A percentile compares a stretch with the other conserved stretches of the same genome.
phyloP scores from a whole-genome alignment of 2,113 vertebrate species.

The Sinocyclocheilus maitianheensis region DNA sequence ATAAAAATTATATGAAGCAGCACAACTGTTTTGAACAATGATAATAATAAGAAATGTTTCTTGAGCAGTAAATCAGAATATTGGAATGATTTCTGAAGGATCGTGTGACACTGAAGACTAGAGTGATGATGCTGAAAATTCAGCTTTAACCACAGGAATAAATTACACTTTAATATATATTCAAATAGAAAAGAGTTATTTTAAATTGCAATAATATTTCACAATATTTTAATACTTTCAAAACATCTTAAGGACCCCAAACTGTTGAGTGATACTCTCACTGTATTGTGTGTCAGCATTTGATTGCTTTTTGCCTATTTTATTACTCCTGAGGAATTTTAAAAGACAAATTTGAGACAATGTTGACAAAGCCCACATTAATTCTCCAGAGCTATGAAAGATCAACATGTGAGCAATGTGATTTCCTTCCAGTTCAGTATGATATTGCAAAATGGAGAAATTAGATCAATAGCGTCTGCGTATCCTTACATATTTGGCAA shows the following conservation, averaged over 20 bases:
- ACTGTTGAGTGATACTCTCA: neutral
- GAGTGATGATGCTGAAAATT: too few species aligned
- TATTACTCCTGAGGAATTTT: neutral
- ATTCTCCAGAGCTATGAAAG: neutral
- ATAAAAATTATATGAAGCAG: too few species aligned
- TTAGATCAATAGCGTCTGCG: neutral
- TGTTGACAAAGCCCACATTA: neutral
- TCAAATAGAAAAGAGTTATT: too few species aligned
- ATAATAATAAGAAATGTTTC: too few species aligned
- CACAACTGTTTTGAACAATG: too few species aligned
- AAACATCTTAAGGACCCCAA: neutral
- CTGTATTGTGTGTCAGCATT: neutral
- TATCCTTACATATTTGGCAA: neutral
- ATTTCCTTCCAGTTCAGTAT: neutral
- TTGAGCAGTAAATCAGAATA: too few species aligned
- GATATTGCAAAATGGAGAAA: slow-evolving; percentile 10
- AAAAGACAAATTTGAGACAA: neutral
- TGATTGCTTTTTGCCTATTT: neutral
- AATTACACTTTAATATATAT: too few species aligned
- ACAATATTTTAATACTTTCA: neutral
- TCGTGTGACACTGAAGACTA: too few species aligned
- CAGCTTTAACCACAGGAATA: too few species aligned
- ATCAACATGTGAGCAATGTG: neutral
- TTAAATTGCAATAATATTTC: too few species aligned
- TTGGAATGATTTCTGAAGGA: too few species aligned